Percentiles rank a stretch among this genome's conserved stretches.
Evolutionary conservation across 2,797 vertebrate genomes (phyloP).

Genomic region (Arnoldichthys spilopterus): DNA sequence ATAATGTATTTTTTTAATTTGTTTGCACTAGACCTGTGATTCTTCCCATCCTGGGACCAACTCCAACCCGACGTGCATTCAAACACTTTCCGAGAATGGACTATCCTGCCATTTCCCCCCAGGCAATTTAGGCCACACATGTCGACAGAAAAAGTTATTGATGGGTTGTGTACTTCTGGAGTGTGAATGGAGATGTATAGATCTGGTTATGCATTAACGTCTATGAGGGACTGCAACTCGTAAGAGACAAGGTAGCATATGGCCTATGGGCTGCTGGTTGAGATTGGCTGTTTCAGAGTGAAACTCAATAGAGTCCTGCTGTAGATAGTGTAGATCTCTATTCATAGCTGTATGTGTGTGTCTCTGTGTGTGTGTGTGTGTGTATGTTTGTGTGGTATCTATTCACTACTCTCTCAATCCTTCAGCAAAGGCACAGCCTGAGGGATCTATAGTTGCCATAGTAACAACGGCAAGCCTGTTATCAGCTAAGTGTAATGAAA

Average conservation of each 20-base stretch:
- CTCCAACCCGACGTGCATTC: background rate
- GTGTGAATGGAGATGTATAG: background rate
- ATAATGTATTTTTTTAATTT: too few species aligned
- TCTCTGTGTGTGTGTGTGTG: constrained; percentile 18
- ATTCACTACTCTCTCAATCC: constrained; percentile 52
- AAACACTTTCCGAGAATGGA: background rate
- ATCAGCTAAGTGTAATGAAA: constrained; percentile 64
- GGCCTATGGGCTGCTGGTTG: constrained; percentile 7
- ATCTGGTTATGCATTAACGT: background rate
- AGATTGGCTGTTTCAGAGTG: constrained; percentile 21
- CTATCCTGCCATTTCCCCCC: too few species aligned
- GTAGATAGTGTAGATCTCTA: constrained; percentile 39
- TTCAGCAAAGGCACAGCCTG: constrained; percentile 54
- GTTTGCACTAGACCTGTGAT: too few species aligned
- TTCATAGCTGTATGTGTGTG: constrained; percentile 6
- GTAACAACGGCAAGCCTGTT: constrained; percentile 60
- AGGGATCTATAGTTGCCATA: constrained; percentile 62
- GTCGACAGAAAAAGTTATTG: background rate
- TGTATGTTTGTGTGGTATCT: constrained; percentile 44
- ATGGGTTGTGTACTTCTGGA: background rate
- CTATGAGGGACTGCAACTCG: background rate
- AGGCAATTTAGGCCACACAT: background rate
- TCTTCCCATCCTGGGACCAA: too few species aligned
- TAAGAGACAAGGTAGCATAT: background rate
- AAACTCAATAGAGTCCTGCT: constrained; percentile 42